These are phyloP conservation scores for Tachuris rubrigastra DNA, from an alignment of 2,113 vertebrate species.

Conservation along the genomic window DNA sequence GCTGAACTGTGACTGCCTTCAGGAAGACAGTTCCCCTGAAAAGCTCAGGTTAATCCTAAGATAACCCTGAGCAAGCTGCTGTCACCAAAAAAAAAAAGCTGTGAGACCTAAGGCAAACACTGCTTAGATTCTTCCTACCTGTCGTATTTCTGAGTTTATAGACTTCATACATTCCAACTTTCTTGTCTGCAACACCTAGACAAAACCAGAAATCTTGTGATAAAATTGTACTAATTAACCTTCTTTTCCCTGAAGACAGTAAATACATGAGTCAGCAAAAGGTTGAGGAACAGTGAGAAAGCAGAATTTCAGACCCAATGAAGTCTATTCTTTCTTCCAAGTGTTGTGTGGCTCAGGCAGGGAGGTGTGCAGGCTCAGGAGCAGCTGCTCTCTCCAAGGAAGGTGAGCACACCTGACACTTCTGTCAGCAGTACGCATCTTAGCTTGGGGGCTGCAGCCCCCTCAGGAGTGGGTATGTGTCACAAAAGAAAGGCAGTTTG, in stretches of 20 bases:
- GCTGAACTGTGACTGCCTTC: background rate
- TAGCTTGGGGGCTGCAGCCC: background rate
- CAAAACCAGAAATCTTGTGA: background rate
- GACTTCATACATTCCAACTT: background rate
- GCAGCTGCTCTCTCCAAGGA: background rate
- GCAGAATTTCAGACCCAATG: background rate
- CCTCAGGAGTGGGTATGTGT: rapidly evolving
- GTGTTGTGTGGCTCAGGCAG: too few relatives aligned
- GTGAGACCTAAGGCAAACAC: background rate
- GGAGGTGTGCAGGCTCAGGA: background rate
- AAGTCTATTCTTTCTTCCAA: background rate
- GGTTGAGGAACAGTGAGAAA: background rate
- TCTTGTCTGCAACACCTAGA: background rate
- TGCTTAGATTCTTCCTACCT: background rate
- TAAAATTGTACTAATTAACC: background rate
- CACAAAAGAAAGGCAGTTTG: rapidly evolving
- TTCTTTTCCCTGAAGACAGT: background rate
- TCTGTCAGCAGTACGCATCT: rapidly evolving
- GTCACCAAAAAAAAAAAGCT: background rate
- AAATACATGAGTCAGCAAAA: background rate
- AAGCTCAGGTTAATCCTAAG: background rate
- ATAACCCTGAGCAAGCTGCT: background rate
- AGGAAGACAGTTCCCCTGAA: background rate
- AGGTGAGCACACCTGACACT: background rate
- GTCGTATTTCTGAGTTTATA: background rate